These are phyloP conservation scores for Pocillopora damicornis DNA, from an alignment of 64 coral and sea anemone species.

Conservation along the genomic window DNA sequence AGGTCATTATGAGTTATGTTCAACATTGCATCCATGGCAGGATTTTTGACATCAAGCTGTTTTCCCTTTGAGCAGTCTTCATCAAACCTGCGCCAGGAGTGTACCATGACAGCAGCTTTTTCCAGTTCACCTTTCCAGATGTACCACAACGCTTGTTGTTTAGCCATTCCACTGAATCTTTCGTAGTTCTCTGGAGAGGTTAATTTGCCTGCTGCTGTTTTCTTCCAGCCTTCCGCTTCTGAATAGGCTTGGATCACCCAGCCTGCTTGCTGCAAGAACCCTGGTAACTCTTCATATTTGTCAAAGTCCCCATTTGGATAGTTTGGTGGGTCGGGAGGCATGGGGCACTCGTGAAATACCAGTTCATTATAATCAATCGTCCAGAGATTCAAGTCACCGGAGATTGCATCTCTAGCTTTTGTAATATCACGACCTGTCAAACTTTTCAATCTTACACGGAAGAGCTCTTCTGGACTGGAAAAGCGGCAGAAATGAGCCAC, in stretches of 20 bases:
- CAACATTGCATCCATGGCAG: constrained; percentile 21
- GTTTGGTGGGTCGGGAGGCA: constrained; percentile 19
- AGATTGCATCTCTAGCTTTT: constrained; percentile 4
- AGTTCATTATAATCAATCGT: constrained; percentile 19
- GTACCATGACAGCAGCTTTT: constrained; percentile 39
- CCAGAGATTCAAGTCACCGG: constrained; percentile 6
- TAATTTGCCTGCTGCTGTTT: constrained; percentile 11
- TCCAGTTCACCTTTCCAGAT: constrained; percentile 35
- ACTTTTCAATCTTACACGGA: constrained; percentile 9
- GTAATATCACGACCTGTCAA: constrained; percentile 28
- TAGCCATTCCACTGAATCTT: constrained; percentile 23
- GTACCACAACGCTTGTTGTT: constrained; percentile 38
- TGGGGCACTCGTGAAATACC: constrained; percentile 1
- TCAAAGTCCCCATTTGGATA: background rate
- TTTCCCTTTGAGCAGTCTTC: constrained; percentile 20
- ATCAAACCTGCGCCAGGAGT: constrained; percentile 29
- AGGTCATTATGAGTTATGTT: constrained; percentile 30
- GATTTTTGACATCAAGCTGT: constrained; percentile 20
- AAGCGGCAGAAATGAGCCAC: constrained; percentile 15
- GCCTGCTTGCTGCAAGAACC: background rate
- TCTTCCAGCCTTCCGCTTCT: constrained; percentile 27
- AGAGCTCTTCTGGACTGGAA: constrained; percentile 3
- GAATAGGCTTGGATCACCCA: constrained; percentile 10
- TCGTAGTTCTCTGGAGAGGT: constrained; percentile 26
- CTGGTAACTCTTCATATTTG: background rate